Base-by-base conservation (phyloP, 2,888 invertebrate genomes). In the Schizotus pectinicornis region DNA sequence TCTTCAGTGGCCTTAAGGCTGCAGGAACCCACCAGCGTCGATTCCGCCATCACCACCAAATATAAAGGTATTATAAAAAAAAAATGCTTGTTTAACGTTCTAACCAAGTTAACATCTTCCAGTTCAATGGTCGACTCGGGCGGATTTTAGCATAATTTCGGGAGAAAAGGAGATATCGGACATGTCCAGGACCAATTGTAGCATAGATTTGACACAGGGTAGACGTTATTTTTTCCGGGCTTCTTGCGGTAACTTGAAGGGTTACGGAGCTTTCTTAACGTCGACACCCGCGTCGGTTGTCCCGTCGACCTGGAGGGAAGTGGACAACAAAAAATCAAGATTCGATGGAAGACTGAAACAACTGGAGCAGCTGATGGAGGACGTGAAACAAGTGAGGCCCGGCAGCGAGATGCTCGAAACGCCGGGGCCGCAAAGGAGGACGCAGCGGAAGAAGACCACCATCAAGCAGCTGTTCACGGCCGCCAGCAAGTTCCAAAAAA, bases 401-500 rank as follows among this genome's bases (percentile, higher is more conserved):
- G 80, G 83, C 22, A 82, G 86, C 74, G 87, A 88, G 41, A 84
- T 89, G 0, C 82, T 89, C n/a, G 89, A 89, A 65, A 84, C 86
- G 0, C 83, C 85, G 7, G 83, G 84, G 9, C 81, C 85, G 39
- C 88, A 88, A 66, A 82, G 92, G 22, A 85, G 90, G 58, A 88
- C 90, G 72, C 86, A 90, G 67, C 92, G 93, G 81, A 93, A 92
- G 79, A 92, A 92, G 67, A 91, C 92, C 34, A 91, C 92, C 53
- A 94, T 98, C 61, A 91, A 96, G 64, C 95, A 97, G 74, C 84
- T 98, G 35, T 98, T 98, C 81, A 93, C 95, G 0, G 94, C 95
- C 7, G 93, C 96, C 48, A 94, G 95, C 74, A 98, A 98, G 82
- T 98, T 98, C 77, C 96, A 97, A 79, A 98, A 97, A 80, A 90